Evolutionary conservation across 1,140 invertebrate species (phyloP).

Genomic region (Streblospio benedicti): DNA sequence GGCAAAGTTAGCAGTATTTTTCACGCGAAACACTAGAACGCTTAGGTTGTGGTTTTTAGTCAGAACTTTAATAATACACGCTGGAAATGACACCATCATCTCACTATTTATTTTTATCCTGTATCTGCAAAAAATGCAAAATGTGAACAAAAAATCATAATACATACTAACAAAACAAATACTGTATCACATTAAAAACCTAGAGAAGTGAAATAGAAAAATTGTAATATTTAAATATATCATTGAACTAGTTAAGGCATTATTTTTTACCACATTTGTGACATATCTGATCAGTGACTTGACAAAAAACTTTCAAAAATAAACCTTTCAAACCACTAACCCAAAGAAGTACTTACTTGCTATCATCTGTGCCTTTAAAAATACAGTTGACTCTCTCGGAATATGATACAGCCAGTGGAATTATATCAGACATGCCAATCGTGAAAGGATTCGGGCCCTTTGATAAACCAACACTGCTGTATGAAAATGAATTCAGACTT

Average conservation of each 20-base stretch:
- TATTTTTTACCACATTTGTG: neutral
- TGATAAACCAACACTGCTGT: slow-evolving; percentile 66
- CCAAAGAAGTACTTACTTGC: too few species aligned
- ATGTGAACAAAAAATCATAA: too few species aligned
- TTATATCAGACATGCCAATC: slow-evolving; percentile 86
- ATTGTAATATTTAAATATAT: neutral
- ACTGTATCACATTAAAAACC: neutral
- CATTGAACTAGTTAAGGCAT: neutral
- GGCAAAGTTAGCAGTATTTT: slow-evolving; percentile 73
- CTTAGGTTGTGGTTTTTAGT: slow-evolving; percentile 82
- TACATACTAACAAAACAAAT: neutral
- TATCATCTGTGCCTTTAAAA: slow-evolving; percentile 68
- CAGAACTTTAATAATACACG: slow-evolving; percentile 83
- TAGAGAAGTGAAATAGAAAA: neutral
- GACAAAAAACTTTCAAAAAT: too few species aligned
- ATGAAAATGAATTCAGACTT: slow-evolving; percentile 51
- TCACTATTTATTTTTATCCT: slow-evolving; percentile 90
- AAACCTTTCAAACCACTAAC: too few species aligned
- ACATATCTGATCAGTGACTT: neutral
- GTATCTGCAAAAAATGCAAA: slow-evolving; percentile 56
- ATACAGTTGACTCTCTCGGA: slow-evolving; percentile 93
- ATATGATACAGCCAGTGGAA: slow-evolving; percentile 91
- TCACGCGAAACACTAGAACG: slow-evolving; percentile 77
- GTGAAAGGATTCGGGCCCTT: slow-evolving; percentile 89
- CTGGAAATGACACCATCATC: slow-evolving; percentile 95